Conservation (phyloP, 2,113 vertebrate genomes). For the Colinus virginianus region DNA sequence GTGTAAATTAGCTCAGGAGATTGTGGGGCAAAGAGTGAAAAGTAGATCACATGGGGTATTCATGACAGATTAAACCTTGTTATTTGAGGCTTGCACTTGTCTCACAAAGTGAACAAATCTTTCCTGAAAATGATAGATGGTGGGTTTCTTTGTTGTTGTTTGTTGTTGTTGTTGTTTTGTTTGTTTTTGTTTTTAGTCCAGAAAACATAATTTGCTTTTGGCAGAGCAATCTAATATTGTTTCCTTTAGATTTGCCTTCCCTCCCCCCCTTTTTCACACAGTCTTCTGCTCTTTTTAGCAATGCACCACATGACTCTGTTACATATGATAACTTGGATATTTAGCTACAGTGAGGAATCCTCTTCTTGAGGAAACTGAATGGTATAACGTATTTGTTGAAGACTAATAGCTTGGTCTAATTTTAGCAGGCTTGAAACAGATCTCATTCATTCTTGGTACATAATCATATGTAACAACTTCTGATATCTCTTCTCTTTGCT, state of each 20-base stretch:
- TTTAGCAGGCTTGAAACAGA: conserved; percentile 2
- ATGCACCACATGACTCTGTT: neutral
- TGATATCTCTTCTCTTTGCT: neutral
- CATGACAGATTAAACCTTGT: neutral
- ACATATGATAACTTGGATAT: neutral
- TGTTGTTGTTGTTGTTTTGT: neutral
- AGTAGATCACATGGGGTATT: neutral
- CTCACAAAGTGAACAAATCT: neutral
- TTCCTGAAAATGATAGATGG: neutral
- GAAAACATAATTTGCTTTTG: neutral
- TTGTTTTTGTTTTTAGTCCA: neutral
- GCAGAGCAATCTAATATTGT: neutral
- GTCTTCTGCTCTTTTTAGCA: neutral
- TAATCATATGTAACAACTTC: neutral
- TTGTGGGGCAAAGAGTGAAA: neutral
- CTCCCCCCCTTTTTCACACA: fast-evolving
- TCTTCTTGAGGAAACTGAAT: neutral
- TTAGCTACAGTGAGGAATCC: conserved; percentile 2
- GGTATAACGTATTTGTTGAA: neutral
- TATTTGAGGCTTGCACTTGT: neutral
- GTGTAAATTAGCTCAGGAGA: neutral
- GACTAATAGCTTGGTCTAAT: neutral
- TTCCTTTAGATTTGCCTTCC: neutral
- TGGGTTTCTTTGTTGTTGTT: neutral
- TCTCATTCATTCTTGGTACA: neutral